Percentiles rank a stretch among this genome's conserved stretches.
These are phyloP conservation scores for Sitodiplosis mosellana DNA, from an alignment of 1,140 invertebrate genomes.

Conservation along the genomic window DNA sequence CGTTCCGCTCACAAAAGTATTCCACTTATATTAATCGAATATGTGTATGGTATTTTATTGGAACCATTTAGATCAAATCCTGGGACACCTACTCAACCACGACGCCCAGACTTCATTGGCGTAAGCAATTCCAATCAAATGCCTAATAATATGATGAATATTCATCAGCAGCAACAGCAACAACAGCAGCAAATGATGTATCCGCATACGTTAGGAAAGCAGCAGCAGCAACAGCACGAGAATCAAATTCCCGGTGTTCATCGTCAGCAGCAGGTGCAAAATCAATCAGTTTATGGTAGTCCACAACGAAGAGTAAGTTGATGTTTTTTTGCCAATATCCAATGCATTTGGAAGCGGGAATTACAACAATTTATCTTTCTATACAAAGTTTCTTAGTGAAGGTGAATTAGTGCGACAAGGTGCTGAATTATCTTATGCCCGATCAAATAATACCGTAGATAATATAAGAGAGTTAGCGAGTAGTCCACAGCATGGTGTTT, in stretches of 20 bases:
- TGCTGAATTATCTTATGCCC: constrained; percentile 32
- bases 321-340: too few species aligned
- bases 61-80: constrained; percentile 66
- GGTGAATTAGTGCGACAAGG: constrained; percentile 61
- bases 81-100: constrained; percentile 68
- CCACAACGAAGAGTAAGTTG: constrained; percentile 64
- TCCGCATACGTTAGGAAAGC: constrained; percentile 6
- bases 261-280: background rate
- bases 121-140: constrained; percentile 29
- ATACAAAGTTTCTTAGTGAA: constrained; percentile 79
- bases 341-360: too few species aligned
- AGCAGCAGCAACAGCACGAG: constrained; percentile 18
- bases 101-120: constrained; percentile 69
- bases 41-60: too few species aligned
- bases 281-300: constrained; percentile 31
- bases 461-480: constrained; percentile 61
- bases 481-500: constrained; percentile 63
- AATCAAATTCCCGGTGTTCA: constrained; percentile 9
- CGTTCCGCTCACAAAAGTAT: too few species aligned
- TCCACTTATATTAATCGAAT: too few species aligned
- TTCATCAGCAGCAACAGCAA: constrained; percentile 12
- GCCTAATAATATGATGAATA: constrained; percentile 25
- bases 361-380: too few species aligned
- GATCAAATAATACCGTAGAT: constrained; percentile 41
- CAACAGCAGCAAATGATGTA: constrained; percentile 12